Percentiles rank a stretch among this genome's conserved stretches.
These are phyloP conservation scores for Leptonema lineaticorne DNA, from an alignment of 1,140 invertebrate genomes.

Conservation along the genomic window DNA sequence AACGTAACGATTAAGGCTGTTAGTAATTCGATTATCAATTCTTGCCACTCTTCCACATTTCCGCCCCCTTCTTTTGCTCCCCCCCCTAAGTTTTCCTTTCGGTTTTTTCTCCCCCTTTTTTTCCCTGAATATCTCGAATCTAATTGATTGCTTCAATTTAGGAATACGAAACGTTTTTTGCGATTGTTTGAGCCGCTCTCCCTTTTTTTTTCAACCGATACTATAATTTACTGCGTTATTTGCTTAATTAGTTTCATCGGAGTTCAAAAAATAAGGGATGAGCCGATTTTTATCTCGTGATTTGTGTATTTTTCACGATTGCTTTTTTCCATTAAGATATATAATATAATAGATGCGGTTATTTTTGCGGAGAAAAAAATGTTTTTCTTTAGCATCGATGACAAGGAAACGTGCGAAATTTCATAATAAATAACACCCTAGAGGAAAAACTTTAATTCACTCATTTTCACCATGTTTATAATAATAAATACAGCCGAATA, in stretches of 20 bases:
- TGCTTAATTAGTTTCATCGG: not conserved
- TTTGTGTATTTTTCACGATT: too few relatives aligned
- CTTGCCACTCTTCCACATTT: not conserved
- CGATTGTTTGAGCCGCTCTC: conserved; percentile 5
- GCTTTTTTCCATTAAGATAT: too few relatives aligned
- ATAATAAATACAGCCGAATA: too few relatives aligned
- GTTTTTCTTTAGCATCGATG: too few relatives aligned
- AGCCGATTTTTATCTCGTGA: too few relatives aligned
- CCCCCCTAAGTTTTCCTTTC: not conserved
- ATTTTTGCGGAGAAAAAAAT: too few relatives aligned
- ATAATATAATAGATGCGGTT: too few relatives aligned
- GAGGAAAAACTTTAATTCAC: too few relatives aligned
- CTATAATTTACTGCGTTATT: conserved; percentile 11
- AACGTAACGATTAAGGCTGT: conserved; percentile 14
- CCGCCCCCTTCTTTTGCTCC: not conserved
- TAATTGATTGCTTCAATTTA: conserved; percentile 27
- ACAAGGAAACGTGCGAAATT: too few relatives aligned
- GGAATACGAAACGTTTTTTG: conserved; percentile 21
- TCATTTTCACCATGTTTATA: too few relatives aligned
- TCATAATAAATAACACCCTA: too few relatives aligned
- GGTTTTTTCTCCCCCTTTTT: conserved; percentile 2
- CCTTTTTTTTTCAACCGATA: not conserved
- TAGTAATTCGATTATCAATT: conserved; percentile 23
- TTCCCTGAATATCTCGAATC: not conserved
- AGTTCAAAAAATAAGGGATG: too few relatives aligned